Base-by-base conservation (phyloP, 2,113 vertebrate species). In the Hemiscyllium ocellatum region DNA sequence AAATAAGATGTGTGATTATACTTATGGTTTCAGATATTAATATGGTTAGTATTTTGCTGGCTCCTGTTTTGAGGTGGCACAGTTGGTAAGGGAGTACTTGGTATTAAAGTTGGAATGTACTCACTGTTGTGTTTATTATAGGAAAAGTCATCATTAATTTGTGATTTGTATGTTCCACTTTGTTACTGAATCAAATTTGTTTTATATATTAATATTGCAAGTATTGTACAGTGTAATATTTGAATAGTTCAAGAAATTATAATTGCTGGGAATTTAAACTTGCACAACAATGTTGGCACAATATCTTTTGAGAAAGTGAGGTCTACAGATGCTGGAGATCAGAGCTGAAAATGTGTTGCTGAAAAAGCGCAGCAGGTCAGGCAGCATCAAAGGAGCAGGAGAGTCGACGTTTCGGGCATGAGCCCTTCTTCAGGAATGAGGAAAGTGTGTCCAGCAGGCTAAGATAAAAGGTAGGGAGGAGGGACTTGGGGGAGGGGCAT, bases 201-300 rank as follows among this genome's bases (percentile, higher is more conserved):
- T 83, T 83, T 6, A 20, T 83, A 7, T 83, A 83, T 42, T 83
- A 47, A 42, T 83, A 17, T 80, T 80, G 37, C 15, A 37, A 15
- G 29, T n/a, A 15, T 42, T 42, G 80, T 17, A 15, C 13, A 83
- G n/a, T 83, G 19, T 12, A 83, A 37, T 4, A 15, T 42, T 37
- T 37, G 78, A 83, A 37, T 83, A 42, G 78, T 83, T 37, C 12
- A 83, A 83, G 33, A 76, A 78, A 78, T 26, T 78, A n/a, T 78
- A 78, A 78, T 78, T 78, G 72, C 72, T 78, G 72, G 72, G 78
- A 83, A 42, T 83, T 19, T 87, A 87, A 87, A 87, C 24, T 87
- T 87, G 85, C 85, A 24, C 42, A 87, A 24, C 22, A 47, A 50
- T 50, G 6, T 47, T 87, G 47, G 85, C 47, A 24, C 85, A 83